A percentile compares a stretch with the other conserved stretches of the same genome.
phyloP scores from a whole-genome alignment of 2,888 invertebrate species.

The Cerastis leucographa region DNA sequence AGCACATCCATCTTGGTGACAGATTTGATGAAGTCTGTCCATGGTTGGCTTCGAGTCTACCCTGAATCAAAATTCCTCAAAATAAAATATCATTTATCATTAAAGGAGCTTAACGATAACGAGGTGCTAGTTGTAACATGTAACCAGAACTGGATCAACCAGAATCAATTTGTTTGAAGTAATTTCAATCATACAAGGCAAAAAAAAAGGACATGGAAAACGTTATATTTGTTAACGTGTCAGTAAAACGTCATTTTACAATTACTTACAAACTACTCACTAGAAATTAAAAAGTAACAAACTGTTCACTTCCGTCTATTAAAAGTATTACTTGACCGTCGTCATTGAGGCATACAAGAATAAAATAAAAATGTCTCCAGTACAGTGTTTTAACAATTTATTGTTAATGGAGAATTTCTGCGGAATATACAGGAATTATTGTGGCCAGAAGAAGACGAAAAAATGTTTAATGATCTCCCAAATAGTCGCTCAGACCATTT shows the following conservation, averaged over 20 bases:
- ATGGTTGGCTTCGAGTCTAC: too few relatives aligned
- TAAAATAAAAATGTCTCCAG: not conserved
- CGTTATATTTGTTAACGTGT: not conserved
- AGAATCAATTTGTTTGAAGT: not conserved
- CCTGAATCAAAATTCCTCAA: too few relatives aligned
- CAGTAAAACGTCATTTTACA: constrained; percentile 10
- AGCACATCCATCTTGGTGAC: too few relatives aligned
- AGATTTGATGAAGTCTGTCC: too few relatives aligned
- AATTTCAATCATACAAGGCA: not conserved
- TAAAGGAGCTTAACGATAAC: not conserved
- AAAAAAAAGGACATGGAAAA: not conserved
- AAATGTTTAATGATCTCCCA: constrained; percentile 3
- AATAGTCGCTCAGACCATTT: not conserved
- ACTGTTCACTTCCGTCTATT: not conserved
- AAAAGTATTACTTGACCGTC: not conserved
- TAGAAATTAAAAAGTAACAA: not conserved
- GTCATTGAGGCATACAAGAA: not conserved
- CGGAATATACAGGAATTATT: constrained; percentile 14
- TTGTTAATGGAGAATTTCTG: constrained; percentile 6
- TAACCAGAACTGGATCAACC: not conserved
- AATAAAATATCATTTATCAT: too few relatives aligned
- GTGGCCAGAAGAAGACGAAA: not conserved
- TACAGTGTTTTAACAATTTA: constrained; percentile 16
- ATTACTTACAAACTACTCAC: not conserved
- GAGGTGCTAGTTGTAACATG: too few relatives aligned